A percentile compares a stretch with the other conserved stretches of the same genome.
Conservation (phyloP, 2,888 invertebrate species). For the Tachina fera region DNA sequence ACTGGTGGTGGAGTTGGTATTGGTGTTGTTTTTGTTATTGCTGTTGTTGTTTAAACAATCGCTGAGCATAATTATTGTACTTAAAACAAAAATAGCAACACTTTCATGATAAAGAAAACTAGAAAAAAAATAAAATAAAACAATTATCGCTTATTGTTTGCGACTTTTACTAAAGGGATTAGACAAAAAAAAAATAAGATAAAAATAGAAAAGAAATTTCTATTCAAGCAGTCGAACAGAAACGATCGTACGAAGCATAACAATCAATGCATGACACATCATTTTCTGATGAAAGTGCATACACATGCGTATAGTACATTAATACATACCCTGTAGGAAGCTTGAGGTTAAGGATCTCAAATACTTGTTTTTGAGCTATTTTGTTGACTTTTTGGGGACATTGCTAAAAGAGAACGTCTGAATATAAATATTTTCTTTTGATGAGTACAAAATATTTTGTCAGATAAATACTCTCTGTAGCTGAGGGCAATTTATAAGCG, state of each 20-base stretch:
- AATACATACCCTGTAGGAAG: too few species aligned
- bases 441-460: too few species aligned
- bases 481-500: too few species aligned
- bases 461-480: too few species aligned
- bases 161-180: constrained; percentile 26
- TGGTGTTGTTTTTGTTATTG: constrained; percentile 43
- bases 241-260: neutral
- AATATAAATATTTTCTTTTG: too few species aligned
- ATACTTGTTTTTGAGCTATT: too few species aligned
- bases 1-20: neutral
- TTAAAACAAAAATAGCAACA: constrained; percentile 32
- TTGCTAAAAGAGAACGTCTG: too few species aligned
- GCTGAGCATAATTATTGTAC: constrained; percentile 62
- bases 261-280: neutral
- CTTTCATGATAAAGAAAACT: constrained; percentile 53
- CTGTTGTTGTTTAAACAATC: constrained; percentile 59
- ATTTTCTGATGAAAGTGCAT: neutral
- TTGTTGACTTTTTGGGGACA: too few species aligned
- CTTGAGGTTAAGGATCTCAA: too few species aligned
- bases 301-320: too few species aligned
- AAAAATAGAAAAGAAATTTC: constrained; percentile 28
- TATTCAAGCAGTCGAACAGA: constrained; percentile 2
- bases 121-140: constrained; percentile 28
- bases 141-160: constrained; percentile 38
- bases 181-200: constrained; percentile 1